phyloP scores from a whole-genome alignment of 1,140 invertebrate genomes.

The Tribolium castaneum region DNA sequence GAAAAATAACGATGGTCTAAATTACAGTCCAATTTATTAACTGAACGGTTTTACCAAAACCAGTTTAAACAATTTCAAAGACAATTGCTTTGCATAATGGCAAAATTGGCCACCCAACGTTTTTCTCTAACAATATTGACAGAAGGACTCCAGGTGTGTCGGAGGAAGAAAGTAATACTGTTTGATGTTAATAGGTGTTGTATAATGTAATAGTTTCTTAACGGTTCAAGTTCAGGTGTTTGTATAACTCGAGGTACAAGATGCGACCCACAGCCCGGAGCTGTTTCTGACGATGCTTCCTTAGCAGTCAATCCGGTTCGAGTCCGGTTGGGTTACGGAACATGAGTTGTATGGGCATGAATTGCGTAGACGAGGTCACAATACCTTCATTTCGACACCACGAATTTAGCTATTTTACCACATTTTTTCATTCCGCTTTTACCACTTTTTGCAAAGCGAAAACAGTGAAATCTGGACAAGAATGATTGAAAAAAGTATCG shows the following conservation, averaged over 20 bases:
- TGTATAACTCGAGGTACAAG: not conserved
- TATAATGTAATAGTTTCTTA: constrained; percentile 40
- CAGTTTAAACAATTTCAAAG: not conserved
- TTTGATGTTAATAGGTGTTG: constrained; percentile 12
- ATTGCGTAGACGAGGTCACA: not conserved
- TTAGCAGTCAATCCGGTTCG: constrained; percentile 23
- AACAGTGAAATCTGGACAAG: not conserved
- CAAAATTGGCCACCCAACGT: not conserved
- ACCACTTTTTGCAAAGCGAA: not conserved
- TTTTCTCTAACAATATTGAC: not conserved
- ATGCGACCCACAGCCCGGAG: constrained; percentile 40
- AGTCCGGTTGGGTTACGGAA: constrained; percentile 6
- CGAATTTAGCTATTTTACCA: not conserved
- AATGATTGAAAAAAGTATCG: not conserved
- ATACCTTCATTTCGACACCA: not conserved
- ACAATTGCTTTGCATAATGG: not conserved
- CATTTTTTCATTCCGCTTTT: not conserved
- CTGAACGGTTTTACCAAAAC: constrained; percentile 10
- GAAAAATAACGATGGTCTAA: not conserved
- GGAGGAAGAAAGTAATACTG: constrained; percentile 3
- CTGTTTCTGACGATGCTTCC: constrained; percentile 6
- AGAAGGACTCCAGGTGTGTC: not conserved
- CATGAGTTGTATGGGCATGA: constrained; percentile 12
- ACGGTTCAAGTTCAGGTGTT: constrained; percentile 46
- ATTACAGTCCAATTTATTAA: constrained; percentile 27